Conservation (phyloP, 2,113 vertebrate genomes). For the Pelecanoides urinatrix region DNA sequence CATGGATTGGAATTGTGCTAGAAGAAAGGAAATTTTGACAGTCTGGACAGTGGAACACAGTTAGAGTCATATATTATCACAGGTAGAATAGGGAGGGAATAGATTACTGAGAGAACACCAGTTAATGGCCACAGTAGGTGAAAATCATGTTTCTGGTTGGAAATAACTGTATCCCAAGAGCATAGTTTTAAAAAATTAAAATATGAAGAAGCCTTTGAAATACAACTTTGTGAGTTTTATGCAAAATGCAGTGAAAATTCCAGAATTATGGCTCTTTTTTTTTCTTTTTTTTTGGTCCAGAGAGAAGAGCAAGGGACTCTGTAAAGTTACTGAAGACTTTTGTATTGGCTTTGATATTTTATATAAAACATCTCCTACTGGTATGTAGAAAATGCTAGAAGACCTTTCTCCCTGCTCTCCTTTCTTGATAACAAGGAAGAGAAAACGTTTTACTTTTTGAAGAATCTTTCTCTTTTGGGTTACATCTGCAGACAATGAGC, state of each 20-base stretch:
- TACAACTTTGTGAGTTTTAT: not conserved
- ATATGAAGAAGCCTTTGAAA: not conserved
- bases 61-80: not conserved
- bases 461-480: not conserved
- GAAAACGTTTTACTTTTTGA: not conserved
- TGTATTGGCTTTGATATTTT: not conserved
- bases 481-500: not conserved
- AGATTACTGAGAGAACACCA: not conserved
- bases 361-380: not conserved
- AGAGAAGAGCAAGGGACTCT: not conserved
- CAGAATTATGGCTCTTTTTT: no score
- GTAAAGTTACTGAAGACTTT: not conserved
- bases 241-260: not conserved
- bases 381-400: not conserved
- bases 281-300: fast-evolving
- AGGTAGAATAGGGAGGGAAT: not conserved
- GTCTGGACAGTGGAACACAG: not conserved
- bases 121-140: not conserved
- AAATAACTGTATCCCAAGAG: not conserved
- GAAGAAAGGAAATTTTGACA: not conserved
- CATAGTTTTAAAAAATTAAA: not conserved
- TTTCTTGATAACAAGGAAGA: not conserved
- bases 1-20: fast-evolving
- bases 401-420: not conserved
- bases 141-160: not conserved